Base-by-base conservation (phyloP, 2,113 vertebrate genomes). In the Cromileptes altivelis region DNA sequence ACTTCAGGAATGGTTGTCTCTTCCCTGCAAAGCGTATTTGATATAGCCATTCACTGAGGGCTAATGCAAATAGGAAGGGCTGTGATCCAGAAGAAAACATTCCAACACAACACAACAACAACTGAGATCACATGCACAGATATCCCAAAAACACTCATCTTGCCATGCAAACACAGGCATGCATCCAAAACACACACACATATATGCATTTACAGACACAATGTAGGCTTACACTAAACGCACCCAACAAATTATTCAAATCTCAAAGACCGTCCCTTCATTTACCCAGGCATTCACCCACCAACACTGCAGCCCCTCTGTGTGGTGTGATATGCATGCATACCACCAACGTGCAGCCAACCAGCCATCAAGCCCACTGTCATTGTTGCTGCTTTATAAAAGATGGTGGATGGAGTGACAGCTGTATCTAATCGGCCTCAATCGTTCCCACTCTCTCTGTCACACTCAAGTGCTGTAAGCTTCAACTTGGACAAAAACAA, bases 381-480 rank as follows among this genome's bases (percentile, higher is more conserved):
- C 91, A 91, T 93, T 94, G 93, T 94, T 77, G 75, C 1, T 4
- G 77, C 71, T 30, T 72, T 89, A 85, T 85, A 90, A 91, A 91
- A 86, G 76, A 91, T 53, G 80, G 77, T 57, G 78, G 85, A 68
- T 8, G 71, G 91, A 94, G 82, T 95, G 95, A 94, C 95, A 95
- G 95, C 95, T 95, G 93, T 94, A 93, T 85, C 95, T 94, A 96
- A 95, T 95, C 89, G 76, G 82, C 76, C 91, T 92, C 88, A 90
- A 80, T 93, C 89, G 83, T 76, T 89, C 89, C 91, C 84, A 81
- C 88, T 91, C 88, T 84, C 80, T 80, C 88, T 91, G 93, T 95
- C 93, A 93, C 91, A 89, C 90, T 90, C 88, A 89, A 92, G 93
- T 90, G 90, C 92, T 92, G 91, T 93, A 92, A 92, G 92, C 90